Evolutionary conservation across 1,140 invertebrate genomes (phyloP), one percentile per base, ranked within the genome.

Genomic region (Ceratina calcarata): DNA sequence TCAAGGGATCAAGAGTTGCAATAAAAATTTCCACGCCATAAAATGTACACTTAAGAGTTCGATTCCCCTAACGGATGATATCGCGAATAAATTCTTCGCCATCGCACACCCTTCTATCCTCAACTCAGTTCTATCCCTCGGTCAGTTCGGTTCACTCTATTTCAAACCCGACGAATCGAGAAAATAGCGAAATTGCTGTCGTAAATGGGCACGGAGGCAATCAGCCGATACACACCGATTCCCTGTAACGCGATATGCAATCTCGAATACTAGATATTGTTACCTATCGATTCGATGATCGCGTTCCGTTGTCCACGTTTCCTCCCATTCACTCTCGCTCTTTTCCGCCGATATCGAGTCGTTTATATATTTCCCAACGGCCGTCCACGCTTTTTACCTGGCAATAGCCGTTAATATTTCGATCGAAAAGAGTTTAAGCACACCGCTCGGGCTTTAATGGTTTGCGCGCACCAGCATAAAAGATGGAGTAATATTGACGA

Each of bases 271-370:
- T n/a, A n/a, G n/a, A n/a, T n/a, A n/a, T 72, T 77, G 73, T 81
- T 81, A 81, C 70, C 66, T 82, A 76, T 58, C 60, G 49, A 55
- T 68, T 55, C 72, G 66, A 68, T 45, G 60, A 80, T 75, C 70
- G 70, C 45, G 22, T 20, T 65, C 61, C 58, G n/a, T 65, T 65
- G 16, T 49, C 27, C 61, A 24, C 12, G 3, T 16, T 18, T n/a
- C 10, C 3, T n/a, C n/a, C 15, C 27, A 2, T 15, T 7, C n/a
- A 1, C 57, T 15, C 51, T 0, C 24, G 1, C 13, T 6, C 2
- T n/a, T 12, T 1, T 22, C 16, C 6, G 4, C 22, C 57, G 61
- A 69, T 78, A 72, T 72, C 76, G 58, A 64, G 16, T 64, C 70
- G 61, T 65, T 79, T 79, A 79, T 73, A 79, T 64, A 79, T 79